These are phyloP conservation scores for Campoplex capitator DNA, from an alignment of 2,888 invertebrate genomes.

Conservation along the genomic window DNA sequence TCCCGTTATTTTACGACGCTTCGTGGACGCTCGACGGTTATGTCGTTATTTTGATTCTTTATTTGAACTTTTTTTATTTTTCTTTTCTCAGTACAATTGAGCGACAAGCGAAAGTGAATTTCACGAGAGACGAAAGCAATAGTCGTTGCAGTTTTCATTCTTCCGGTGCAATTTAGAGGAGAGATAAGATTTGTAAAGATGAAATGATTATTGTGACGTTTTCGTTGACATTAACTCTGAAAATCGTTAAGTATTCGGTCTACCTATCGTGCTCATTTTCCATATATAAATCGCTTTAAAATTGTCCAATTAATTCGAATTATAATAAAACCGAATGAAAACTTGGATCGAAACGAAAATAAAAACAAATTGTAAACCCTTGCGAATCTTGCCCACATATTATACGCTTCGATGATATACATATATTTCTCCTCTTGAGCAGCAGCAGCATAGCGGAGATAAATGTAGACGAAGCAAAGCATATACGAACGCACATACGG, in stretches of 20 bases:
- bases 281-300: neutral
- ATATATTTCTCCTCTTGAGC: neutral
- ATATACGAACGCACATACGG: constrained; percentile 5
- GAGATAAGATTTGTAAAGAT: neutral
- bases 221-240: neutral
- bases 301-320: neutral
- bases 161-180: neutral
- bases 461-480: constrained; percentile 25
- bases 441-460: constrained; percentile 22
- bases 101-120: constrained; percentile 23
- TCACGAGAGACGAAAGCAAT: constrained; percentile 11
- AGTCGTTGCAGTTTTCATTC: neutral
- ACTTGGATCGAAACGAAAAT: neutral
- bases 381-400: neutral
- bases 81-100: neutral
- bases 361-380: neutral
- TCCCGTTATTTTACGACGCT: constrained; percentile 25
- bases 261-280: neutral
- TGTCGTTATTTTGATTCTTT: too few species aligned
- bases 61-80: neutral
- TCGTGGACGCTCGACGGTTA: neutral
- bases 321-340: neutral
- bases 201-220: neutral
- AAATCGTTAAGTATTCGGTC: neutral
- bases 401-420: constrained; percentile 17